These are phyloP conservation scores for Callorhinus ursinus DNA, from an alignment of 2,113 vertebrate species.

Conservation along the genomic window DNA sequence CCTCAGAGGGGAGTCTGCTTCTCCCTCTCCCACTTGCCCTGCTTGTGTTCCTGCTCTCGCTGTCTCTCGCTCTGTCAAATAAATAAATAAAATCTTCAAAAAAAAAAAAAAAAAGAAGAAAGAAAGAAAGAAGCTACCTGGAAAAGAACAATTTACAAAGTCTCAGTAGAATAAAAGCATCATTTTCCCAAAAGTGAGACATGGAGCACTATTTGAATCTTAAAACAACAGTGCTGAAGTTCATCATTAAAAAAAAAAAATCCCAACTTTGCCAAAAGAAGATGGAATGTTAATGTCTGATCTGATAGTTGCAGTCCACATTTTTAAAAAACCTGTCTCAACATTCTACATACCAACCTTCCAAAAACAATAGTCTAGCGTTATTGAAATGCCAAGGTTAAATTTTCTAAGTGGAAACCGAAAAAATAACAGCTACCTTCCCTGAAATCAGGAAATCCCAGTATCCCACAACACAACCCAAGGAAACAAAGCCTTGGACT, in stretches of 20 bases:
- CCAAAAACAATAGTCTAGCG: neutral
- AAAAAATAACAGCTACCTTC: neutral
- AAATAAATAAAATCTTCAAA: too few species aligned
- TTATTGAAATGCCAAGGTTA: neutral
- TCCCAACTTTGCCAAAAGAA: neutral
- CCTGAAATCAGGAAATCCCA: slow-evolving; percentile 39
- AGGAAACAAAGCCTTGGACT: neutral
- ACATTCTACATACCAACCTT: neutral
- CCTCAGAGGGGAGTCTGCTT: too few species aligned
- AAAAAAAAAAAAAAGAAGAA: neutral
- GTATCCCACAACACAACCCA: neutral
- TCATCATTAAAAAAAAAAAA: neutral
- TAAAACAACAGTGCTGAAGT: neutral
- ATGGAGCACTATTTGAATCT: slow-evolving; percentile 9
- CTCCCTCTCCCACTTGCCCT: too few species aligned
- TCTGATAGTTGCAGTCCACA: neutral
- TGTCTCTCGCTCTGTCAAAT: too few species aligned
- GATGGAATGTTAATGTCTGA: neutral
- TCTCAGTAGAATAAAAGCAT: neutral
- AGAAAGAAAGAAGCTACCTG: neutral
- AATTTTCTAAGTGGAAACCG: neutral
- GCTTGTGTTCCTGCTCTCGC: too few species aligned
- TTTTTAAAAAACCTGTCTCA: slow-evolving; percentile 24
- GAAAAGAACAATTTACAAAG: neutral
- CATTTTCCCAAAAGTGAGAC: neutral